Base-by-base conservation (phyloP, 2,797 vertebrate species). In the Sebastes glaucus region DNA sequence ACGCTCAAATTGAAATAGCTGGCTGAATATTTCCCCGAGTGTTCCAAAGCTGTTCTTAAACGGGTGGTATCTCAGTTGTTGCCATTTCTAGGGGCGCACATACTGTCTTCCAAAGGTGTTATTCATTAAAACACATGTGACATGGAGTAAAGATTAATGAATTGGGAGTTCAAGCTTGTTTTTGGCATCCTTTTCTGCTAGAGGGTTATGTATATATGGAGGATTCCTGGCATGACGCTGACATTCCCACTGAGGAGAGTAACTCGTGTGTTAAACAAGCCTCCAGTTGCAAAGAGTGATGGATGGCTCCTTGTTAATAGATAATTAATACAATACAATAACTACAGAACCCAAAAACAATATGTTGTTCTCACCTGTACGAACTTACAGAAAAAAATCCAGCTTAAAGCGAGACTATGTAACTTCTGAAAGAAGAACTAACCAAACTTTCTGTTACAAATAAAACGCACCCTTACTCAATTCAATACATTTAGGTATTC, bases 1-100 rank as follows among this genome's bases (percentile, higher is more conserved):
- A 56, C 56, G 33, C 74, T 80, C 23, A 28, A 55, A 78, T 62
- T 84, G 63, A 77, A 87, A 87, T 59, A 16, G 62, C 75, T 86
- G 83, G 86, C 67, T 68, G 62, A 84, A 60, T 62, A 57, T 76
- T 62, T 70, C n/a, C 7, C 5, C 9, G n/a, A 46, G 11, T 30
- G 73, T 78, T 85, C 84, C 80, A 84, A 68, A 61, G 23, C 20
- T 71, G 60, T 25, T 80, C 59, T 66, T 67, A 67, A 82, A 72
- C 20, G 11, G 10, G 25, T 9, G 46, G 59, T 74, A 80, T 72
- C 69, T 25, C 67, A 82, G 72, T 69, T 81, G 70, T 23, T 71
- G 57, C 65, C 57, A 77, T 73, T 75, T 85, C 52, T 30, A 28
- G 27, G 42, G 64, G 62, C 53, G 46, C 27, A 59, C 57, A 33